Conservation (phyloP, 2,113 vertebrate species). For the Brevimyrus niger region DNA sequence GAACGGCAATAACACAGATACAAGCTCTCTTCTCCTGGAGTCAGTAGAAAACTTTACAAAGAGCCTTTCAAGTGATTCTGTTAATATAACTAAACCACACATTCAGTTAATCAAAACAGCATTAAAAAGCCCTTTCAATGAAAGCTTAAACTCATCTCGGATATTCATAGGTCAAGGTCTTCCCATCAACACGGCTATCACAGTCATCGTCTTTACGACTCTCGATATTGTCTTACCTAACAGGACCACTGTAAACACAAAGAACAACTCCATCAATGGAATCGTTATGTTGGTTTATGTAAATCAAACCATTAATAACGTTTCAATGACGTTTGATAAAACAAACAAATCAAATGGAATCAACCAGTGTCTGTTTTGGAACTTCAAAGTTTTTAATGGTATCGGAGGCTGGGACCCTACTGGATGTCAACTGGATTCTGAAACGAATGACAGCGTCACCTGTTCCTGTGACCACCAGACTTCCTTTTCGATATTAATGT, state of each 20-base stretch:
- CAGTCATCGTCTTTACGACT: background rate
- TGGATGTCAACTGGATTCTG: no score
- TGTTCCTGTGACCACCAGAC: no score
- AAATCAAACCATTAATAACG: background rate
- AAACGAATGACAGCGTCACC: no score
- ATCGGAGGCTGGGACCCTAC: no score
- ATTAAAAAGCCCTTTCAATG: background rate
- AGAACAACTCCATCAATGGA: constrained; percentile 43
- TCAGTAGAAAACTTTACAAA: background rate
- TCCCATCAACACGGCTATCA: background rate
- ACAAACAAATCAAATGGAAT: no score
- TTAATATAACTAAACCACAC: background rate
- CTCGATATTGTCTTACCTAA: background rate
- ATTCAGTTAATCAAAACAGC: background rate
- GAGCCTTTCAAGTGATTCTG: background rate
- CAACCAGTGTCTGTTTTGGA: no score
- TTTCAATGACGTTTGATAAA: no score
- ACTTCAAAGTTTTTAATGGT: no score
- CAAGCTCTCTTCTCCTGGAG: background rate
- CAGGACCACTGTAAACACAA: constrained; percentile 17
- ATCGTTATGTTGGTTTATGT: constrained; percentile 22
- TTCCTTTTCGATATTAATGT: no score
- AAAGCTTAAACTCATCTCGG: background rate
- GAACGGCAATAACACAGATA: background rate
- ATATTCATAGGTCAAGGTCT: background rate